Conservation (phyloP, 2,888 invertebrate genomes). For the Esperia sulphurella region DNA sequence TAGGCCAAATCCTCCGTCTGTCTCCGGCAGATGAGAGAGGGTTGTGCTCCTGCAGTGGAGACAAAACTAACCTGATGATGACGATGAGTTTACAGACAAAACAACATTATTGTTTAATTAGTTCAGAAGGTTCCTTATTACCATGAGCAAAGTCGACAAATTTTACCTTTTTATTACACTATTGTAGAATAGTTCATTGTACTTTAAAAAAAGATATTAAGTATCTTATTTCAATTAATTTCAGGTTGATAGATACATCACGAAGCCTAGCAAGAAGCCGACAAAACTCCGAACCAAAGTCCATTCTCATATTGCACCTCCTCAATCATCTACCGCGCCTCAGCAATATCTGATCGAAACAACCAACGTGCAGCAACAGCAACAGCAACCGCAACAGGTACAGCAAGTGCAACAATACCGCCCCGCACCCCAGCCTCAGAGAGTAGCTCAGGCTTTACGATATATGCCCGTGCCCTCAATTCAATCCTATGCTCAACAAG, state of each 20-base stretch:
- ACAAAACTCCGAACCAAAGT: conserved; percentile 61
- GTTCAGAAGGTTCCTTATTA: too few species aligned
- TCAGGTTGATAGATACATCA: conserved; percentile 65
- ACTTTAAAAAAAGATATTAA: not conserved
- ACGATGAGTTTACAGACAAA: too few species aligned
- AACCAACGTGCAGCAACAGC: conserved; percentile 64
- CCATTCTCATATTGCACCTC: conserved; percentile 31
- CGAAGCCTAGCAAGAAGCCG: conserved; percentile 62
- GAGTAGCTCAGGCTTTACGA: conserved; percentile 49
- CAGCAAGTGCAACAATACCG: conserved; percentile 35
- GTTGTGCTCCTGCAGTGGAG: too few species aligned
- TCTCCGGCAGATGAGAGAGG: too few species aligned
- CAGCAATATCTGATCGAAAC: conserved; percentile 75
- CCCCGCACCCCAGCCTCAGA: conserved; percentile 43
- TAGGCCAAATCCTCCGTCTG: too few species aligned
- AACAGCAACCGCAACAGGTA: conserved; percentile 34
- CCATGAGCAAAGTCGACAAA: too few species aligned
- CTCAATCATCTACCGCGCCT: conserved; percentile 55
- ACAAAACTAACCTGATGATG: too few species aligned
- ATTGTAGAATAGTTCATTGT: too few species aligned
- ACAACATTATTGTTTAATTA: too few species aligned
- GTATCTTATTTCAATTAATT: conserved; percentile 21
- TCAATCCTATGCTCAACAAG: conserved; percentile 39
- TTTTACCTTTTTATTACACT: too few species aligned
- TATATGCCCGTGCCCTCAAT: conserved; percentile 48